Base-by-base conservation (phyloP, 2,888 invertebrate species). In the Cantharis lateralis region DNA sequence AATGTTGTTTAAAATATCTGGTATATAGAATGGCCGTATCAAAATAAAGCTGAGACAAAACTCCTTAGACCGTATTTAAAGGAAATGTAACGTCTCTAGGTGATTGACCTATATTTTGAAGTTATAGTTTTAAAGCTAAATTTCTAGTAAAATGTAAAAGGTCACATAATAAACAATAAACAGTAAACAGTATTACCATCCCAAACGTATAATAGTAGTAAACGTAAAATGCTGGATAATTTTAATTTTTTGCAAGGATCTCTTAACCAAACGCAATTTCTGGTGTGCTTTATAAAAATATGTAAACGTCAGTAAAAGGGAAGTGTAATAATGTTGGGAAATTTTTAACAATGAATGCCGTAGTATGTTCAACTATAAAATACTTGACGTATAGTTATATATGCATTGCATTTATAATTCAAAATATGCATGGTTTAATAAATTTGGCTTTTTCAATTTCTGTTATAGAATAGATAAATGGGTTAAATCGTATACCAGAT, bases 401-500 rank as follows among this genome's bases (percentile, higher is more conserved):
- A 48, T 2, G 2, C 5, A 48, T 9, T 48, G 48, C 48, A 48
- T 48, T 48, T 48, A n/a, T 48, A 48, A 48, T 48, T 48, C n/a
- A 48, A 48, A n/a, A 9, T 48, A n/a, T 48, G 48, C n/a, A n/a
- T 48, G 48, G 48, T 48, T 48, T 48, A 48, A 48, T 48, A 48
- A 48, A 48, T 48, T 48, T n/a, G n/a, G 0, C 7, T 48, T 48
- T 48, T n/a, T 7, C 48, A 48, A 48, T 48, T 48, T 48, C 48
- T 48, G n/a, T 48, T 75, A 48, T 61, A 66, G 28, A 72, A 72
- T 66, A 72, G 48, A 20, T 70, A 72, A 74, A 48, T 68, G 63
- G 63, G 77, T 74, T 63, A 77, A 77, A 71, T 74, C 74, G 71
- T 69, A 24, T 66, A 20, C 71, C 74, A 74, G 77, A 77, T 74